These are phyloP conservation scores for Linyphia triangularis DNA, from an alignment of 2,888 invertebrate species.

Conservation along the genomic window DNA sequence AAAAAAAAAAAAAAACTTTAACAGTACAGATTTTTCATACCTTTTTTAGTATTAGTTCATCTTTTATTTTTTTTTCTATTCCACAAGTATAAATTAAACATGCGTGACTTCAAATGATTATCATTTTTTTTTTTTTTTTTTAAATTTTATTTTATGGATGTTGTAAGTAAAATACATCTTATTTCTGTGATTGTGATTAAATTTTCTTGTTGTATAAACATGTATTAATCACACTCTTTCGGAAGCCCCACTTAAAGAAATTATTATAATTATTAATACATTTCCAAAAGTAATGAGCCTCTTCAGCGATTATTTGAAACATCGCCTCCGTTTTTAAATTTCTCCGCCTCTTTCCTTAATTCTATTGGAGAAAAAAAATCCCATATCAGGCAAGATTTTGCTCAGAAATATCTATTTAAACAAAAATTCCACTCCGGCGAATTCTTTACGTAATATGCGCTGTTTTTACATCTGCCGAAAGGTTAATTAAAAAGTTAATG, in stretches of 20 bases:
- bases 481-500: constrained; percentile 16
- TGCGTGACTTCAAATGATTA: no score
- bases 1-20: no score
- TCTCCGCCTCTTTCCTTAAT: neutral
- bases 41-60: no score
- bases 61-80: no score
- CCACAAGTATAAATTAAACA: no score
- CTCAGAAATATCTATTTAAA: neutral
- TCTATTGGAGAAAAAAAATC: neutral
- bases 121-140: no score
- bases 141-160: no score
- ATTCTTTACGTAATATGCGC: neutral
- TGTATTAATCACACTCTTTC: no score
- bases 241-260: neutral
- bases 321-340: neutral
- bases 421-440: neutral
- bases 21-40: no score
- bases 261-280: neutral
- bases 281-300: neutral
- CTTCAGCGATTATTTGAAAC: neutral
- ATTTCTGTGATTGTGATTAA: no score
- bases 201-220: no score
- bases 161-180: no score
- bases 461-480: neutral
- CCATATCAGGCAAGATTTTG: neutral